These are phyloP conservation scores for Halcyon chelicuti DNA, from an alignment of 2,797 vertebrate genomes.

Conservation along the genomic window DNA sequence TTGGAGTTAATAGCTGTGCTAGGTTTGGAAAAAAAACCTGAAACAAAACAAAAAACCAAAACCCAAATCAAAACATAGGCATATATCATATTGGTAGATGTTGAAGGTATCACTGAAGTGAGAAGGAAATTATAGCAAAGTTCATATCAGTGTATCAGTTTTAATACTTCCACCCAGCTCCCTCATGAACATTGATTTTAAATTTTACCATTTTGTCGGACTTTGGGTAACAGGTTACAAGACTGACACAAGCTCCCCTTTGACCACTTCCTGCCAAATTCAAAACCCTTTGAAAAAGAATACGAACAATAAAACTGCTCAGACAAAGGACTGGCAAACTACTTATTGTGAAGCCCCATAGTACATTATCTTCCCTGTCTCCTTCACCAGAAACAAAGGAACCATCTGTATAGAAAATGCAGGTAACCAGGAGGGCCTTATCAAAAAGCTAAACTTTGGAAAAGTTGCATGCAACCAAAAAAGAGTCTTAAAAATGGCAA, in stretches of 20 bases:
- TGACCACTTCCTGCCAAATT: background rate
- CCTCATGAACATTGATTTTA: background rate
- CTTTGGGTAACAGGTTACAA: background rate
- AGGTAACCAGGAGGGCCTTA: background rate
- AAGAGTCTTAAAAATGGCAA: background rate
- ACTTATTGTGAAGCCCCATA: background rate
- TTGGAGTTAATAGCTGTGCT: background rate
- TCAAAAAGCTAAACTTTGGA: background rate
- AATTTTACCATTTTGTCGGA: background rate
- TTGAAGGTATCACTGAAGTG: background rate
- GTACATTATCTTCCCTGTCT: background rate
- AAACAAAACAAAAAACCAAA: background rate
- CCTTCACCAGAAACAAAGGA: background rate
- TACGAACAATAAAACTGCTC: background rate
- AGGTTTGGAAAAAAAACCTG: background rate
- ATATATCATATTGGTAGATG: background rate
- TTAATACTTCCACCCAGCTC: background rate
- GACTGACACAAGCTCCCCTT: background rate
- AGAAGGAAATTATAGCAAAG: background rate
- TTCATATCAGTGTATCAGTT: accelerated
- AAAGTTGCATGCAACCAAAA: background rate
- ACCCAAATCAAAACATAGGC: background rate
- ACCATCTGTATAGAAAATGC: background rate
- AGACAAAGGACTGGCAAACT: background rate
- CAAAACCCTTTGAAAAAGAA: background rate